Evolutionary conservation across 1,140 invertebrate genomes (phyloP).

Genomic region (Heliconius congener): DNA sequence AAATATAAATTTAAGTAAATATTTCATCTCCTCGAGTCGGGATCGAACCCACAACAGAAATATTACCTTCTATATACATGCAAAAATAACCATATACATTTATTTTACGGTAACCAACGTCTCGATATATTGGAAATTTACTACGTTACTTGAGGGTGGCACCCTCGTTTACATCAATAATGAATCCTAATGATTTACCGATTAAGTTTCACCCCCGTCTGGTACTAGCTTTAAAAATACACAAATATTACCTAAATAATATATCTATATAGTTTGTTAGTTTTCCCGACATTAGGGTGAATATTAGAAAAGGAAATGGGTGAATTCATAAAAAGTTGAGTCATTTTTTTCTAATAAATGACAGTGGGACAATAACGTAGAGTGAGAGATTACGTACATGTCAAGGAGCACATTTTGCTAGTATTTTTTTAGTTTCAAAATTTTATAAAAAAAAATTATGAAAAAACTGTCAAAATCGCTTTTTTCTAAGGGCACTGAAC

Average conservation of each 20-base stretch:
- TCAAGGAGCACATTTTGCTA: background rate
- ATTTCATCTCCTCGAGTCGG: too few species aligned
- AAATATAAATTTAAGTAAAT: too few species aligned
- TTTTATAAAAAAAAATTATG: too few species aligned
- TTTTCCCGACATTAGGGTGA: background rate
- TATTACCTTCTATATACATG: too few species aligned
- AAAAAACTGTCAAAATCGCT: too few species aligned
- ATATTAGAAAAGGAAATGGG: background rate
- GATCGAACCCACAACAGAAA: too few species aligned
- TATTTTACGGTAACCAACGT: background rate
- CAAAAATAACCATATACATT: background rate
- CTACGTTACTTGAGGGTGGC: slow-evolving; percentile 36
- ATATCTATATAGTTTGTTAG: background rate
- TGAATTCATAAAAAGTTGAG: slow-evolving; percentile 8
- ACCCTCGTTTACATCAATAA: slow-evolving; percentile 46
- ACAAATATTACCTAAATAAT: slow-evolving; percentile 34
- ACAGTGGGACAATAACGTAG: background rate
- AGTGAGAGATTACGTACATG: background rate
- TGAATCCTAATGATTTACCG: slow-evolving; percentile 53
- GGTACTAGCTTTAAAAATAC: slow-evolving; percentile 30
- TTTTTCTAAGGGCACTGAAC: too few species aligned
- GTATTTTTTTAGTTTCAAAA: too few species aligned
- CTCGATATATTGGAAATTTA: slow-evolving; percentile 40
- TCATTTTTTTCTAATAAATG: background rate
- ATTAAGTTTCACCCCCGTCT: slow-evolving; percentile 46